Evolutionary conservation across 2,888 invertebrate genomes (phyloP), one percentile per base, ranked within the genome.

Genomic region (Chelonus formosanus): DNA sequence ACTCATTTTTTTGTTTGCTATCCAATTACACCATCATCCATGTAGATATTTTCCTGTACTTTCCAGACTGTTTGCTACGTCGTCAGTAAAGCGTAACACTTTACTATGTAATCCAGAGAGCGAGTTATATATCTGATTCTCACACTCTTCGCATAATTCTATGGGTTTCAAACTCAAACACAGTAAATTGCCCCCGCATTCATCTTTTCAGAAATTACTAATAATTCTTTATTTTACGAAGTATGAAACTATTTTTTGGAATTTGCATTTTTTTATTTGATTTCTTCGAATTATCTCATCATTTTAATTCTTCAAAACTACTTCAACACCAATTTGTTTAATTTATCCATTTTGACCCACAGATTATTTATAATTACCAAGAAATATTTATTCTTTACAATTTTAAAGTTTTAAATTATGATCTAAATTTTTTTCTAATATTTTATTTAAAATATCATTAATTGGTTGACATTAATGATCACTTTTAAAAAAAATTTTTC

Each of bases 121-220:
- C 43, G 44, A 54, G 35, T 8, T 7, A 40, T n/a, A 35, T 36
- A 54, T 40, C 54, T 36, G 54, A 54, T 54, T 54, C 54, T 34
- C 40, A 40, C 52, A 43, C 40, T 60, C 40, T 61, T 34, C 40
- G 36, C 10, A 47, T 44, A 20, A 57, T 7, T 56, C 48, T 60
- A 40, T 44, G 59, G 55, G 61, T 65, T 72, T 72, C 73, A 74
- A 78, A 78, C 75, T 77, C 77, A 78, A 78, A 78, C 78, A 78
- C 77, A 78, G 74, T 4, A 32, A 62, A 66, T 56, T 66, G 52
- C 43, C 52, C 44, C 10, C 53, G 62, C 47, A 62, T 53, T 67
- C 57, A 61, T 58, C 60, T 48, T 62, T 67, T 56, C 31, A 31
- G 34, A 67, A 63, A 62, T 67, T 63, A 63, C 60, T 31, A 52